Conservation (phyloP, 2,888 invertebrate species). For the Tachystola acroxantha region DNA sequence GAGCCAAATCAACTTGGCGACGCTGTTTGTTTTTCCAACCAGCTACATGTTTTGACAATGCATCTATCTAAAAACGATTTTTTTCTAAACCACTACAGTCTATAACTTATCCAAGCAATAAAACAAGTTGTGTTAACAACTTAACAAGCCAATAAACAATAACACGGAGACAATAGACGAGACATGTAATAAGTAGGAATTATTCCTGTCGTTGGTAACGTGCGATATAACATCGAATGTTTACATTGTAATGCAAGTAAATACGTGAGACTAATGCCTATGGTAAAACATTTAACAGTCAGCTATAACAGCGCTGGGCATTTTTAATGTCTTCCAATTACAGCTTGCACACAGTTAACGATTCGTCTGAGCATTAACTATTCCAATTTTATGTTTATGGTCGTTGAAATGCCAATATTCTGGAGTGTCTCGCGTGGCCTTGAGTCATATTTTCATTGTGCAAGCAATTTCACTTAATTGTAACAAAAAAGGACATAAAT, state of each 20-base stretch:
- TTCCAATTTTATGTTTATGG: constrained; percentile 71
- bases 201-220: constrained; percentile 14
- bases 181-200: constrained; percentile 7
- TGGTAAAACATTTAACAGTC: constrained; percentile 70
- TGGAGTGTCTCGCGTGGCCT: constrained; percentile 10
- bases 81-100: constrained; percentile 10
- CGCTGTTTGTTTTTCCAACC: constrained; percentile 33
- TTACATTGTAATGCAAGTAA: constrained; percentile 63
- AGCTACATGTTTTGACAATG: constrained; percentile 53
- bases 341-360: constrained; percentile 70
- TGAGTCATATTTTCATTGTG: too few species aligned
- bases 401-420: constrained; percentile 54
- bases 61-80: constrained; percentile 17
- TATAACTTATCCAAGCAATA: constrained; percentile 19
- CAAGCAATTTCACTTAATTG: too few species aligned
- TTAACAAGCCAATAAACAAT: constrained; percentile 16
- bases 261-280: constrained; percentile 65
- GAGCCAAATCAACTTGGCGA: constrained; percentile 50
- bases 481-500: too few species aligned
- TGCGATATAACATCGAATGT: constrained; percentile 27
- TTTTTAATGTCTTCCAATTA: constrained; percentile 76
- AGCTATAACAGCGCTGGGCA: constrained; percentile 64
- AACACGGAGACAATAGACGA: constrained; percentile 6
- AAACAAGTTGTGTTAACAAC: constrained; percentile 11
- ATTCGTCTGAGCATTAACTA: constrained; percentile 72